These are phyloP conservation scores for Regulus satrapa DNA, from an alignment of 2,113 vertebrate species.

Conservation along the genomic window DNA sequence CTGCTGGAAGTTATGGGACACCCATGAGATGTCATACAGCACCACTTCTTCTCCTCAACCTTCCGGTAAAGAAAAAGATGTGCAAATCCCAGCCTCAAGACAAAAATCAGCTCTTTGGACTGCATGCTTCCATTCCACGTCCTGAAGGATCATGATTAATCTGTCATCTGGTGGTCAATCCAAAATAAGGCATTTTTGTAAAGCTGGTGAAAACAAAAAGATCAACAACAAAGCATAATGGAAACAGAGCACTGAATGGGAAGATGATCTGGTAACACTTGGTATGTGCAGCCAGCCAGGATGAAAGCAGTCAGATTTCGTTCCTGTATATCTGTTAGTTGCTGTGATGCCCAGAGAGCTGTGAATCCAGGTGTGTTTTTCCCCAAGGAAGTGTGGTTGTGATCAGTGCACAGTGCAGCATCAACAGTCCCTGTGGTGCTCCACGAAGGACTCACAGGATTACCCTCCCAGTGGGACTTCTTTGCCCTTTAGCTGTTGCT, in stretches of 20 bases:
- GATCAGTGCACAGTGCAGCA: background rate
- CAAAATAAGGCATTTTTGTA: rapidly evolving
- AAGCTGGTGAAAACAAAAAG: background rate
- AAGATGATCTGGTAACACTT: background rate
- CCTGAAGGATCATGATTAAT: background rate
- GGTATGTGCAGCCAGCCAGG: background rate
- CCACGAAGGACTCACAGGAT: background rate
- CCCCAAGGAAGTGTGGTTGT: background rate
- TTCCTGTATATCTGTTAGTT: background rate
- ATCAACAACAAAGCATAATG: background rate
- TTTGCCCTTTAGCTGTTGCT: background rate
- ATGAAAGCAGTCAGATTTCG: background rate
- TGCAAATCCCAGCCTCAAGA: background rate
- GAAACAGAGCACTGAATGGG: background rate
- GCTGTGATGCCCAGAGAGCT: background rate
- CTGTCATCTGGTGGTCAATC: background rate
- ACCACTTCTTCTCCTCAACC: background rate
- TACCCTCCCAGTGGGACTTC: background rate
- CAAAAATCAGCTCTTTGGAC: background rate
- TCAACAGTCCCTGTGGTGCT: background rate
- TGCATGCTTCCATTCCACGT: background rate
- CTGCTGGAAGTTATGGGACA: background rate
- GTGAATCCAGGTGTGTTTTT: rapidly evolving
- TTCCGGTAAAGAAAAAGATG: background rate
- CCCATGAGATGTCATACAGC: background rate